These are phyloP conservation scores for Mus spretus DNA, from an alignment of 2,797 vertebrate species.

Conservation along the genomic window DNA sequence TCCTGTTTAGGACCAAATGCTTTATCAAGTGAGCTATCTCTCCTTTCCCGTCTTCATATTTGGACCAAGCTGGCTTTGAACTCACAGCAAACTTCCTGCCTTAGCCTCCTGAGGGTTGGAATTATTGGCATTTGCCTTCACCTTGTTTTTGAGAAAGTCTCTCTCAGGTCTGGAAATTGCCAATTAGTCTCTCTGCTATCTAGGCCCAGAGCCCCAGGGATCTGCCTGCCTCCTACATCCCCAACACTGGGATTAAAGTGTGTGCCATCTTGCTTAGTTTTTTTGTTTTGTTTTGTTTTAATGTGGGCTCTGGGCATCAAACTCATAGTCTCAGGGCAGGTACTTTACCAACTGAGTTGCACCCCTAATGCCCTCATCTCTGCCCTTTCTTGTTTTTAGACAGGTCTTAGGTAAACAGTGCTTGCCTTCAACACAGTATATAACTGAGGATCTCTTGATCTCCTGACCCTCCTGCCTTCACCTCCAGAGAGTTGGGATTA, in stretches of 20 bases:
- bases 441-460: background rate
- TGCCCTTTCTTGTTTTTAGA: background rate
- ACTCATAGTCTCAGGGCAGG: background rate
- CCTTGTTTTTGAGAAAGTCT: background rate
- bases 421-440: background rate
- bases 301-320: background rate
- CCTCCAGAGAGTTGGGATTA: background rate
- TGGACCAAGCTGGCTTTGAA: background rate
- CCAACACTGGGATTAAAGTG: background rate
- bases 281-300: background rate
- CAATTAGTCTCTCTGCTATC: background rate
- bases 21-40: background rate
- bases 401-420: background rate
- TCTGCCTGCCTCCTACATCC: background rate
- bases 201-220: background rate
- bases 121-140: background rate
- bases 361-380: no score
- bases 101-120: background rate
- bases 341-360: background rate
- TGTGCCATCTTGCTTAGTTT: background rate
- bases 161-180: background rate
- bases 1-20: background rate
- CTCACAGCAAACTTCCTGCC: background rate
- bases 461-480: background rate
- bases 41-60: background rate